These are phyloP conservation scores for Pipistrellus pipistrellus DNA, from an alignment of 2,797 vertebrate genomes.

Conservation along the genomic window DNA sequence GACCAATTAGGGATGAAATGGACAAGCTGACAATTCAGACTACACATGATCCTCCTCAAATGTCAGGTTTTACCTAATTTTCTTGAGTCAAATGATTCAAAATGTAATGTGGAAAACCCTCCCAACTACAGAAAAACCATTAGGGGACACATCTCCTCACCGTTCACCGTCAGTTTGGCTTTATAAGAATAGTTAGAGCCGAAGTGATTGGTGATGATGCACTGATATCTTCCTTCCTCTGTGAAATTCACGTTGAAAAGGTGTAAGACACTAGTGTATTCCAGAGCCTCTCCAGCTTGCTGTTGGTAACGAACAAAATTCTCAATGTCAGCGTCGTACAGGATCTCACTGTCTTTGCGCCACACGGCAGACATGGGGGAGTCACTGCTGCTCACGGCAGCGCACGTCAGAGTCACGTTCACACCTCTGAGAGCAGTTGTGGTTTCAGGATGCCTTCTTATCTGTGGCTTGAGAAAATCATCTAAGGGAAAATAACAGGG, in stretches of 20 bases:
- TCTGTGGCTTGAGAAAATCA: conserved; percentile 92
- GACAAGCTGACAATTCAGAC: neutral
- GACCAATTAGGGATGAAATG: neutral
- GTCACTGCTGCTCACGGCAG: conserved; percentile 91
- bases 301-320: conserved; percentile 90
- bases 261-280: conserved; percentile 90
- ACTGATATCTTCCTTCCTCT: conserved; percentile 93
- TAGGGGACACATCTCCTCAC: conserved; percentile 83
- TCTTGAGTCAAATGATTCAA: conserved; percentile 24
- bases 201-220: conserved; percentile 92
- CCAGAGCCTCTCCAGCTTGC: conserved; percentile 87
- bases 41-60: neutral
- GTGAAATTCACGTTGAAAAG: conserved; percentile 92
- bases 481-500: conserved; percentile 84
- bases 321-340: conserved; percentile 89
- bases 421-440: conserved; percentile 87
- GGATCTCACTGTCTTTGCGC: conserved; percentile 91
- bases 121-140: neutral
- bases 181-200: conserved; percentile 93
- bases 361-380: conserved; percentile 90
- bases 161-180: conserved; percentile 92
- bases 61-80: conserved; percentile 29
- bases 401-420: conserved; percentile 90
- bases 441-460: conserved; percentile 89
- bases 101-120: conserved; percentile 21